phyloP scores from a whole-genome alignment of 1,140 invertebrate genomes.

The Drosophila varians region DNA sequence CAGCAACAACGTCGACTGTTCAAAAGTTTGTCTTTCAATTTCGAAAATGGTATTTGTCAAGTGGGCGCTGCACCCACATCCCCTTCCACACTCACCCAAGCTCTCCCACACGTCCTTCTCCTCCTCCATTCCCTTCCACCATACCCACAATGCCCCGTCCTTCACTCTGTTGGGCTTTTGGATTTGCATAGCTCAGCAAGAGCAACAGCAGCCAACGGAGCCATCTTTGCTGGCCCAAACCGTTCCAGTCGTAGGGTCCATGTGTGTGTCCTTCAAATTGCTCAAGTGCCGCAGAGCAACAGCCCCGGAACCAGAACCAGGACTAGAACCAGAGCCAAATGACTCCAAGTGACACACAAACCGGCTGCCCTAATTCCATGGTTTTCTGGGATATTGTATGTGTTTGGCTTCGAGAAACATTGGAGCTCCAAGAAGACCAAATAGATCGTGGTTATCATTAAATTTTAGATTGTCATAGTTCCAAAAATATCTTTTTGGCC shows the following conservation, averaged over 20 bases:
- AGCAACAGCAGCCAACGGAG: constrained; percentile 9
- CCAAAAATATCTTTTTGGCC: neutral
- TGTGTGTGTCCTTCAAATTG: constrained; percentile 74
- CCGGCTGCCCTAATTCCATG: constrained; percentile 66
- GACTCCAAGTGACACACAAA: constrained; percentile 59
- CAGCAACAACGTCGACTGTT: constrained; percentile 67
- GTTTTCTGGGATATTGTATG: constrained; percentile 28
- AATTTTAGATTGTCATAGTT: too few species aligned
- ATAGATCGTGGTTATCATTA: too few species aligned
- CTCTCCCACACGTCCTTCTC: neutral
- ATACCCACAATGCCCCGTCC: neutral
- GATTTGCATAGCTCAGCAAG: constrained; percentile 79
- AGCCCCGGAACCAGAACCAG: constrained; percentile 30
- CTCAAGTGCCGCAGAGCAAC: constrained; percentile 64
- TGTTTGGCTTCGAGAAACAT: constrained; percentile 23
- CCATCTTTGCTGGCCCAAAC: constrained; percentile 12
- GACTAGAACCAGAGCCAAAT: constrained; percentile 5
- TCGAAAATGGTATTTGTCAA: constrained; percentile 83
- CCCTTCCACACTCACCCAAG: neutral
- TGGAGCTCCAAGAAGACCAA: too few species aligned
- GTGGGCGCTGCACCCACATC: constrained; percentile 49
- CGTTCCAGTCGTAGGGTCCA: constrained; percentile 58
- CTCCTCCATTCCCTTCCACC: too few species aligned
- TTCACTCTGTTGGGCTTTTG: constrained; percentile 61
- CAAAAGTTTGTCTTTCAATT: constrained; percentile 83